Percentiles rank a stretch among this genome's conserved stretches.
phyloP scores from a whole-genome alignment of 1,140 invertebrate genomes.

The Aphelenchoides besseyi region DNA sequence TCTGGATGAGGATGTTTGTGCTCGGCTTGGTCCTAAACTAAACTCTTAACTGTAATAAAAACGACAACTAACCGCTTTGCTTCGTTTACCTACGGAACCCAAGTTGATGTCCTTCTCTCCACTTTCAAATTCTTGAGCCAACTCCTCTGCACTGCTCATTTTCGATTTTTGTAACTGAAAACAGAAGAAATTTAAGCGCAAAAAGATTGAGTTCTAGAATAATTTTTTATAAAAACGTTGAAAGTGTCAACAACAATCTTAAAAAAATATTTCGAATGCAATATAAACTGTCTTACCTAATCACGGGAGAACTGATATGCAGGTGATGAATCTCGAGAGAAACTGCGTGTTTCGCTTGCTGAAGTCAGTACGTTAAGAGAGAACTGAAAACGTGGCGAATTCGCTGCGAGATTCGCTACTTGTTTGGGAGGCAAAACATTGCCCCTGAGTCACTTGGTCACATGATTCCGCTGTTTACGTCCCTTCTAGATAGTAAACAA shows the following conservation, averaged over 20 bases:
- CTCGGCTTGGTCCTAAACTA: constrained; percentile 16
- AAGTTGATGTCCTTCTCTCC: constrained; percentile 35
- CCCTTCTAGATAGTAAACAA: neutral
- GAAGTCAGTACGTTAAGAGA: neutral
- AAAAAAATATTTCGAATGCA: no score
- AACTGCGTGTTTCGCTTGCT: neutral
- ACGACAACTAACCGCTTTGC: no score
- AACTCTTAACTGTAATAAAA: no score
- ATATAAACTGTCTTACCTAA: neutral
- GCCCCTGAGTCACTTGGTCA: neutral
- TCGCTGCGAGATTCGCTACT: neutral
- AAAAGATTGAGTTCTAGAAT: no score
- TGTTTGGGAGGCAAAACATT: neutral
- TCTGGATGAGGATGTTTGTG: constrained; percentile 49
- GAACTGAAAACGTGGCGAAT: neutral
- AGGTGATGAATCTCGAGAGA: no score
- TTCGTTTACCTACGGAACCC: constrained; percentile 38
- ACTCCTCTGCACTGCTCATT: constrained; percentile 28
- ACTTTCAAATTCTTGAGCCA: constrained; percentile 23
- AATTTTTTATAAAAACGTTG: no score
- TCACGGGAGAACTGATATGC: no score
- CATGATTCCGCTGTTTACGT: neutral
- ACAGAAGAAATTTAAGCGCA: neutral
- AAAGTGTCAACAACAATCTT: no score
- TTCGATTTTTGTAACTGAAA: neutral